Evolutionary conservation across 2,113 vertebrate species (phyloP), one percentile per base, ranked within the genome.

Genomic region (Hydropotes inermis): DNA sequence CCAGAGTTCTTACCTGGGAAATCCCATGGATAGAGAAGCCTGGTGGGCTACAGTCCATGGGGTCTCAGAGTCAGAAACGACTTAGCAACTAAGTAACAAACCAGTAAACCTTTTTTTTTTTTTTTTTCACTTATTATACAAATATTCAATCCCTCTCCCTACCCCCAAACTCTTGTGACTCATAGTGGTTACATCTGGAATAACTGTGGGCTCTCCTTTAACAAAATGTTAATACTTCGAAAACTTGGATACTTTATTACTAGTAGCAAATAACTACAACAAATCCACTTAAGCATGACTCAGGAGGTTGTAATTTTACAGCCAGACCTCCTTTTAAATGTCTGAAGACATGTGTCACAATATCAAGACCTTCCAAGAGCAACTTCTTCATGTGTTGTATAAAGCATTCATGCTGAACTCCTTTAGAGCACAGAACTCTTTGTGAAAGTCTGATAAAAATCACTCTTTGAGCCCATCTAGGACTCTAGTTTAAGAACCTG

Each of bases 201-300:
- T 47, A 84, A n/a, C 33, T 27, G 39, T 0, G 21, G 43, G 60
- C 43, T 93, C 19, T 30, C 57, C 76, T 83, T 81, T 30, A 85
- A 92, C 43, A 83, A 67, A 91, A 43, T 81, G 64, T 27, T n/a
- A 95, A 25, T 52, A 91, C 54, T 96, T 17, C 19, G 9, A 95
- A 94, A 97, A 57, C 17, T 14, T 83, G 61, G 79, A 33, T 74
- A 92, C 11, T 84, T 93, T 61, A 74, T 87, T 91, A 67, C 87
- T 81, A 90, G 33, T 50, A 92, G 87, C 93, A 97, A 94, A 92
- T 15, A 45, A 78, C 79, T 67, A 60, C 50, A 97, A 90, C 54
- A 93, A 83, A 45, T 52, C 33, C 61, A 88, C 52, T 82, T 57
- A 76, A 61, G 57, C 43, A 25, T 87, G 57, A 92, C 52, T 97